Evolutionary conservation across 1,140 invertebrate species (phyloP), one percentile per base, ranked within the genome.

Genomic region (Mya arenaria): DNA sequence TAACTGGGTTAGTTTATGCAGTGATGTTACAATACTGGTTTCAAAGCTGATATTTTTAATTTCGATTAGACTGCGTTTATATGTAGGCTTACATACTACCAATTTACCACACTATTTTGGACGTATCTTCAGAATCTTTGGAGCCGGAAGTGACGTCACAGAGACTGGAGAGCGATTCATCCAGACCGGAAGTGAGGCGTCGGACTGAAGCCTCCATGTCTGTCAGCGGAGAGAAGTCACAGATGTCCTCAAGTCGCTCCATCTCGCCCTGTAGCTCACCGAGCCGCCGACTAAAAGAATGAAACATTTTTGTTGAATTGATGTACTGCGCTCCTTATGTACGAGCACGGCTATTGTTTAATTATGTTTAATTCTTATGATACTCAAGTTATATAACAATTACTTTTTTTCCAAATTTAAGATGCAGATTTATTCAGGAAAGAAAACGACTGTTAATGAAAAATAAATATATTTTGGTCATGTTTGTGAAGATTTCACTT

Each of bases 171-270:
- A 10, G 2, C 48, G 48, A 36, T 23, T 80, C 77, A 15, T 69
- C 77, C 48, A 80, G 28, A 3, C 65, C 34, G n/a, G 66, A 23
- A 28, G 62, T 32, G n/a, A 80, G 25, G 25, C 48, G 69, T 0
- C 6, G 19, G 3, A 80, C 30, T 10, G 77, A 39, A 39, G 39
- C 77, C 36, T 80, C 65, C 44, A 62, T 36, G 17, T 71, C 77
- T 5, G 66, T 34, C 8, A 80, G 23, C 8, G 77, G 77, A 39
- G 77, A 80, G 55, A 80, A 80, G 13, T 80, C 77, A 23, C 69
- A 80, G 3, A 39, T 80, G 34, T 80, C 77, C 34, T 69, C 77
- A 1, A 80, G 34, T 4, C 65, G 52, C 28, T 80, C 77, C 15
- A 80, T 68, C 44, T 80, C 77, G 10, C 23, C 65, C 1, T 13